Conservation (phyloP, 2,888 invertebrate species). For the Calameuta filiformis region DNA sequence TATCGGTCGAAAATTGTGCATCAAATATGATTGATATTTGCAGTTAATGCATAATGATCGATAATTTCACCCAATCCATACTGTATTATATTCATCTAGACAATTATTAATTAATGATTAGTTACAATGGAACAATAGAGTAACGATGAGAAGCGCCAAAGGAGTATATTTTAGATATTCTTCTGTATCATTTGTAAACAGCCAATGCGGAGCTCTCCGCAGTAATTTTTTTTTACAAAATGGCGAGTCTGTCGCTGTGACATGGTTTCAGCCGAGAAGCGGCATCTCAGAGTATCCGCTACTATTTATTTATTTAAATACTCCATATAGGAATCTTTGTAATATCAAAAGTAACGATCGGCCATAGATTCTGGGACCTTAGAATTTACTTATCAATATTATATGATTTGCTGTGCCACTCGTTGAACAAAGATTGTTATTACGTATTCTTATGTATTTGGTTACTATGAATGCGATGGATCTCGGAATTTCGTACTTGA, state of each 20-base stretch:
- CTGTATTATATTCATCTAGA: conserved; percentile 50
- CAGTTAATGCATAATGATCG: conserved; percentile 33
- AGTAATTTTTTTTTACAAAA: neutral
- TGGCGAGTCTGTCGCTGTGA: neutral
- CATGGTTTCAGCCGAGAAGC: conserved; percentile 8
- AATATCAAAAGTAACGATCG: neutral
- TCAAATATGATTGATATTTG: conserved; percentile 34
- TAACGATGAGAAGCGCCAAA: neutral
- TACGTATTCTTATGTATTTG: neutral
- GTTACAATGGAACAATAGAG: conserved; percentile 10
- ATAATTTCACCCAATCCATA: conserved; percentile 24
- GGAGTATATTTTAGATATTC: neutral
- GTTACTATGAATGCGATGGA: neutral
- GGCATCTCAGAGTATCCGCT: conserved; percentile 4
- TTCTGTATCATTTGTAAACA: neutral
- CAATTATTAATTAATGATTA: conserved; percentile 41
- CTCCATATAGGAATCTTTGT: conserved; percentile 15
- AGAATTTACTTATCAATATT: neutral
- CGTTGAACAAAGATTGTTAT: too few relatives aligned
- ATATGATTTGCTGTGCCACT: neutral
- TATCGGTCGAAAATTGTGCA: conserved; percentile 27
- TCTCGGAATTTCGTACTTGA: neutral
- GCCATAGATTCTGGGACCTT: neutral
- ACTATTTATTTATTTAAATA: conserved; percentile 22
- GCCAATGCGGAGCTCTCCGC: neutral